These are phyloP conservation scores for Diprion similis DNA, from an alignment of 1,140 invertebrate species.

Conservation along the genomic window DNA sequence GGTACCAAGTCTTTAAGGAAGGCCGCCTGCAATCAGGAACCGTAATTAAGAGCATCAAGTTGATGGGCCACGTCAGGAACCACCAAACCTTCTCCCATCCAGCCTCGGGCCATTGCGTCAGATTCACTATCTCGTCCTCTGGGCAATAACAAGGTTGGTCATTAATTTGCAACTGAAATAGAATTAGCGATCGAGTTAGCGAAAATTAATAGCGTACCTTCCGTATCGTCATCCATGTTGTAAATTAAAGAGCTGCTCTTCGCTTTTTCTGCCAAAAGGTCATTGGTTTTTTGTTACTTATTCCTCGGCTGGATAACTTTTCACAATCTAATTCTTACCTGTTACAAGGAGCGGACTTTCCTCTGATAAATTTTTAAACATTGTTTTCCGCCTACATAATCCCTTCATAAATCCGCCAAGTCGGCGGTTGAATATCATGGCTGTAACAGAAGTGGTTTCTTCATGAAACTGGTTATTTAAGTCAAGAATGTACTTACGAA, in stretches of 20 bases:
- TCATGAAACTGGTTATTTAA: not conserved
- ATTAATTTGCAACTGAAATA: slow-evolving; percentile 14
- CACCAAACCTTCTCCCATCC: slow-evolving; percentile 66
- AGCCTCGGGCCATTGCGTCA: slow-evolving; percentile 67
- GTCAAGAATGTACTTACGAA: not conserved
- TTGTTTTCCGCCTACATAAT: slow-evolving; percentile 34
- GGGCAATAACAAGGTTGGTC: slow-evolving; percentile 29
- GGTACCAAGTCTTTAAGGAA: slow-evolving; percentile 61
- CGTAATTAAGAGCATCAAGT: slow-evolving; percentile 72
- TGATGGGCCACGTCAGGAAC: slow-evolving; percentile 77
- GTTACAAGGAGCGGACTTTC: slow-evolving; percentile 47
- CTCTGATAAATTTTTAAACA: slow-evolving; percentile 51
- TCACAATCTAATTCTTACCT: slow-evolving; percentile 28
- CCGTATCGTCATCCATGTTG: not conserved
- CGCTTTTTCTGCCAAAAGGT: not conserved
- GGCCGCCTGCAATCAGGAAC: slow-evolving; percentile 78
- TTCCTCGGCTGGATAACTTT: not conserved
- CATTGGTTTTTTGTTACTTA: too few species aligned
- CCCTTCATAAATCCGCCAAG: slow-evolving; percentile 45
- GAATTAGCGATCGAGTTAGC: not conserved
- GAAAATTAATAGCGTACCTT: not conserved
- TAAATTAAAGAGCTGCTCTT: not conserved
- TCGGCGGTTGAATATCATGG: slow-evolving; percentile 55
- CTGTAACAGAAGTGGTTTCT: slow-evolving; percentile 41
- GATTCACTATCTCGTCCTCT: slow-evolving; percentile 62